Evolutionary conservation across 2,113 vertebrate genomes (phyloP).

Genomic region (Sander vitreus): DNA sequence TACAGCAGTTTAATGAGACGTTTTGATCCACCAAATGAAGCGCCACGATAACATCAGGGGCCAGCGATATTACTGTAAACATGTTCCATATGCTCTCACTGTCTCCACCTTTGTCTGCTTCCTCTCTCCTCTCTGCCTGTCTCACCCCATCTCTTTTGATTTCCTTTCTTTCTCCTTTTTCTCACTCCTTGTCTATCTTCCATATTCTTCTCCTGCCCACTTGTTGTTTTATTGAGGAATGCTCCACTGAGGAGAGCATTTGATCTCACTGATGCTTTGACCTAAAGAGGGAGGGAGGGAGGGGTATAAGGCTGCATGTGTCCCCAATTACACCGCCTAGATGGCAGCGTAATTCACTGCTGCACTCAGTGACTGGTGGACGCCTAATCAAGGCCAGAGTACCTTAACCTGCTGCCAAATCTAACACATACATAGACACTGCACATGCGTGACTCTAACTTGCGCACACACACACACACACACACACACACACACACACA

Average conservation of each 20-base stretch:
- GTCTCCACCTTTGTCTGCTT: constrained; percentile 30
- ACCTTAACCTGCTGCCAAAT: constrained; percentile 59
- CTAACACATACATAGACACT: constrained; percentile 53
- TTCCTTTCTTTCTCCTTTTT: constrained; percentile 38
- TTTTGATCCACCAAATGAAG: constrained; percentile 64
- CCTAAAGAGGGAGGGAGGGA: constrained; percentile 60
- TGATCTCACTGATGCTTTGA: constrained; percentile 75
- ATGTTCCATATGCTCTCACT: constrained; percentile 74
- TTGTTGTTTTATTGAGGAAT: constrained; percentile 76
- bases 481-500: constrained; percentile 14
- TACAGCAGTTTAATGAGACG: constrained; percentile 49
- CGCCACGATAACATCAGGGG: constrained; percentile 69
- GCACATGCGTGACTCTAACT: constrained; percentile 22
- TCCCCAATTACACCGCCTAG: constrained; percentile 80
- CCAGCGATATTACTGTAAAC: constrained; percentile 67
- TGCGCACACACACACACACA: neutral
- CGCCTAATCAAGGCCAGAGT: constrained; percentile 80
- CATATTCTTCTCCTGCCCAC: constrained; percentile 24
- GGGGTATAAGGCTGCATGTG: constrained; percentile 78
- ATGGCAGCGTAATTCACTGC: constrained; percentile 76
- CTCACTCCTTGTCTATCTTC: constrained; percentile 14
- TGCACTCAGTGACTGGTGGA: constrained; percentile 68
- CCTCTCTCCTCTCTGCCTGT: constrained; percentile 25
- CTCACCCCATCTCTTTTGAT: constrained; percentile 50
- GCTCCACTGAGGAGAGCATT: constrained; percentile 68